phyloP scores from a whole-genome alignment of 2,113 vertebrate species.

The Oenanthe oenanthe region DNA sequence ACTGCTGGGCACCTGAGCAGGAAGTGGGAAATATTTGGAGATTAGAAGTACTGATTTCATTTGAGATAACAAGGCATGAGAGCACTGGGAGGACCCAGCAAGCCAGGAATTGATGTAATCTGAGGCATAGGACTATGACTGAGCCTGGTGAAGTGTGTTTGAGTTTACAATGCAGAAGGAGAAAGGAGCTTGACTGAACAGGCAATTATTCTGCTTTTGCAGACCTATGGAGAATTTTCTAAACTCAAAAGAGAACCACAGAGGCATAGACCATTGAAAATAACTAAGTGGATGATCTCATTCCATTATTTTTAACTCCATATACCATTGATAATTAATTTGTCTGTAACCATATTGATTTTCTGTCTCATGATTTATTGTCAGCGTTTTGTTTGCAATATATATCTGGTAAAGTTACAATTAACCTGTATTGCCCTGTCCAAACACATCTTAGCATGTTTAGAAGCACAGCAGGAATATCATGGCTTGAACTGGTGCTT shows the following conservation, averaged over 20 bases:
- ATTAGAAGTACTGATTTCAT: not conserved
- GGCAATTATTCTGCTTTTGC: conserved; percentile 15
- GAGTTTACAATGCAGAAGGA: not conserved
- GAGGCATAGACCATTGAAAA: conserved; percentile 39
- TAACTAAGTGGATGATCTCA: conserved; percentile 70
- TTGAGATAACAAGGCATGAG: not conserved
- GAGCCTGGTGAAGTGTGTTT: not conserved
- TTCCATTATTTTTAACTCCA: conserved; percentile 75
- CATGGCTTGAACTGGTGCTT: not conserved
- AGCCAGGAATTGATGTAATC: not conserved
- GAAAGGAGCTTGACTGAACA: not conserved
- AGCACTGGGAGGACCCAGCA: not conserved
- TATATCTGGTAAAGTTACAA: conserved; percentile 54
- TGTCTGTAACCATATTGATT: conserved; percentile 76
- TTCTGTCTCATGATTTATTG: conserved; percentile 71
- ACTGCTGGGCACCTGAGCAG: not conserved
- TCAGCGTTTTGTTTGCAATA: conserved; percentile 65
- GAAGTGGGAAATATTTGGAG: not conserved
- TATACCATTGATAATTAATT: conserved; percentile 78
- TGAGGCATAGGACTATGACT: not conserved
- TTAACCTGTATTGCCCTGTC: conserved; percentile 33
- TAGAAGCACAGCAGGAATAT: not conserved
- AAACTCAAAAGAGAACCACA: not conserved
- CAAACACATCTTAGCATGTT: conserved; percentile 2
- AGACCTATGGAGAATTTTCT: conserved; percentile 24